Evolutionary conservation across 2,888 invertebrate genomes (phyloP), one percentile per base, ranked within the genome.

Genomic region (Rhodophaea formosa): DNA sequence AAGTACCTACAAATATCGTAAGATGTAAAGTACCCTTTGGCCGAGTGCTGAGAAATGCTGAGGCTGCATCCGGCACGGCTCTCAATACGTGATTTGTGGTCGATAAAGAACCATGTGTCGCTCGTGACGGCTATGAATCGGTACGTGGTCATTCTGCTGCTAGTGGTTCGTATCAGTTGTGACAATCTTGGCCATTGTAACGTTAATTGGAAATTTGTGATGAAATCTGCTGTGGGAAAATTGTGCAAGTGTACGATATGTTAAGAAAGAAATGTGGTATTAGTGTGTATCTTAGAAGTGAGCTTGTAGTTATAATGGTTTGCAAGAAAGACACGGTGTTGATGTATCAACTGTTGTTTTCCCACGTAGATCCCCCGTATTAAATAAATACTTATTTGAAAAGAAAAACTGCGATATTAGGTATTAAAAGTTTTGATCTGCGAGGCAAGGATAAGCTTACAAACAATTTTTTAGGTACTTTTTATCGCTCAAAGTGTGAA

Each of bases 111-210:
- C 79, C 75, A 87, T 88, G 86, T 76, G 68, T 73, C 73, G 69
- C 72, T 58, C 64, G 72, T 66, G 61, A 67, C 66, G 68, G 80
- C 68, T 76, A 87, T 88, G 88, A 73, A 68, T 74, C 78, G 72
- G 70, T 79, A 79, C 80, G 82, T 84, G 82, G 77, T 69, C 74
- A 74, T 82, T 65, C 67, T 78, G 39, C 66, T 80, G 56, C 59
- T 77, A 51, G 65, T 80, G 86, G 88, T 88, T 79, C 66, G 87
- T 87, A 82, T 78, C 64, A 47, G 54, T 56, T 62, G 52, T 53
- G 42, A 56, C 35, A 55, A 44, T 54, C 44, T 23, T 23, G 23
- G 23, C 23, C 23, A 23, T 23, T 23, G 23, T 23, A 23, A 23
- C 2, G 5, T 3, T 23, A 32, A 55, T 55, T 56, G n/a, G 42